These are phyloP conservation scores for Laothoe populi DNA, from an alignment of 2,888 invertebrate genomes.

Conservation along the genomic window DNA sequence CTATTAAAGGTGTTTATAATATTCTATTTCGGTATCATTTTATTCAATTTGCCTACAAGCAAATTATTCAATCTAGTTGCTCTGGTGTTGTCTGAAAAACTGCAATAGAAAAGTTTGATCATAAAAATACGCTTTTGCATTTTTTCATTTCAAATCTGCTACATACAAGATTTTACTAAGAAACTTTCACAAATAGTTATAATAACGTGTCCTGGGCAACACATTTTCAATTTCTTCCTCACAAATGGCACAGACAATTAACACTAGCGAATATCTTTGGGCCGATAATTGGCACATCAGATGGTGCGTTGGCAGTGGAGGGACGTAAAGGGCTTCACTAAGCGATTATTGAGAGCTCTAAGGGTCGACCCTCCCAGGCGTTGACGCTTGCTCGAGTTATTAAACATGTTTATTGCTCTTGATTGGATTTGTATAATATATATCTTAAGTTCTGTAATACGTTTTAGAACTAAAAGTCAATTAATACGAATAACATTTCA, in stretches of 20 bases:
- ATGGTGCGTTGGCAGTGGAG: background rate
- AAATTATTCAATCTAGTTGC: no score
- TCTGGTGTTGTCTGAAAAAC: no score
- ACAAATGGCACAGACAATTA: background rate
- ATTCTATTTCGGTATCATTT: no score
- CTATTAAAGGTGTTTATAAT: no score
- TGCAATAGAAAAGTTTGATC: no score
- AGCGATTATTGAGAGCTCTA: constrained; percentile 14
- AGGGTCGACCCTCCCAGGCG: background rate
- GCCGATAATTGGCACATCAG: constrained; percentile 4
- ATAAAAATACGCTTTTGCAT: no score
- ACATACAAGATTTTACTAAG: background rate
- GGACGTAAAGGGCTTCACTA: background rate
- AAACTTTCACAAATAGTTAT: background rate
- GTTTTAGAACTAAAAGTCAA: no score
- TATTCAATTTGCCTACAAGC: no score
- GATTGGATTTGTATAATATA: background rate
- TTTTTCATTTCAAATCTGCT: no score
- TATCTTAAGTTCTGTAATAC: background rate
- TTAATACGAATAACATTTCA: no score
- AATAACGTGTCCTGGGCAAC: no score
- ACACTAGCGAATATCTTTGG: background rate
- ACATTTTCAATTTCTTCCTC: background rate
- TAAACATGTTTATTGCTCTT: constrained; percentile 1
- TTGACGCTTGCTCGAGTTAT: background rate